Base-by-base conservation (phyloP, 2,888 invertebrate species). In the Meteorus colon region DNA sequence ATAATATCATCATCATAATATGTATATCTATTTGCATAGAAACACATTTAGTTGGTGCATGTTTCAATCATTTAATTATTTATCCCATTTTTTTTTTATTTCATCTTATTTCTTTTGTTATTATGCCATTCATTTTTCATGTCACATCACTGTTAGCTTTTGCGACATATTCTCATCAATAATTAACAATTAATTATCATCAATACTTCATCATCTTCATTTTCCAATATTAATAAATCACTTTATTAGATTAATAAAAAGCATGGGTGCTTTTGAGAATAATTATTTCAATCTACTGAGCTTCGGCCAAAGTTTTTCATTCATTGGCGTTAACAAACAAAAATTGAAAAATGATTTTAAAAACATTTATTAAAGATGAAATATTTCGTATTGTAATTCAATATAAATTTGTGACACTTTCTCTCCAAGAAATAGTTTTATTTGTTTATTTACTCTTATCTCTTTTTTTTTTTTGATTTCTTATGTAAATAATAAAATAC, bases 1-100 rank as follows among this genome's bases (percentile, higher is more conserved):
- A 87, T 84, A 81, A 69, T 55, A 65, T 81, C 82, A 80, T 81
- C 71, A 67, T 75, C 71, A 55, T 24, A 51, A 41, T 12, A 12
- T 41, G 41, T 41, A 37, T 55, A 19, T 19, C 19, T 19, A 19
- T 59, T 51, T 69, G 31, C 24, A 31, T 55, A 19, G n/a, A n/a
- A 24, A 55, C 10, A 24, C 19, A 55, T 55, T 55, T 55, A 55
- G 70, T 69, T 70, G 37, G 29, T 48, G 55, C 51, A 69, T 65
- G 69, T 70, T 75, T 14, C 24, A 29, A 63, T 73, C 6, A 48
- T 72, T 63, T 59, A 60, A 77, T 70, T 80, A 80, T 81, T 71
- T 65, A 19, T 80, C 69, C 77, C 51, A n/a, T 74, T 79, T 79
- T 79, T 81, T 81, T 79, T 81, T 81, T 79, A 59, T 73, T 68